Evolutionary conservation across 2,888 invertebrate species (phyloP), one percentile per base, ranked within the genome.

Genomic region (Lasioglossum vierecki): DNA sequence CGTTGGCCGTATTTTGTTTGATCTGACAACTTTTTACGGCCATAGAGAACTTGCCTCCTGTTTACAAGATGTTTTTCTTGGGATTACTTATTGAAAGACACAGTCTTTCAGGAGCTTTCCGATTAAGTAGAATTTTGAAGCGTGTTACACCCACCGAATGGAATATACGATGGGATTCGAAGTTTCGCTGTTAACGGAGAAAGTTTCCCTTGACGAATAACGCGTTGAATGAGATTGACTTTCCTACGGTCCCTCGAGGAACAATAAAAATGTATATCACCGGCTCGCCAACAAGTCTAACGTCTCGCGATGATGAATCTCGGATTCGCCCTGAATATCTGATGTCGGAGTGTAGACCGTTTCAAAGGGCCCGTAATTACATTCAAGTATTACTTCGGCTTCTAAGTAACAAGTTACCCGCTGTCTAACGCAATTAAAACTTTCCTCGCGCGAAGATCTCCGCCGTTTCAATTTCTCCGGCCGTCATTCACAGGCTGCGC

Each of bases 361-460:
- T 90, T 91, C 92, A 92, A 92, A 93, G 92, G 90, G 84, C 80
- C 79, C 79, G 88, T 92, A 93, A 93, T 93, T 93, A 89, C 92
- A 92, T 92, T 92, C 88, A 91, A 93, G 92, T 93, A 88, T 89
- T 86, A 88, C 78, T 84, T 84, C 79, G 89, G 90, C 91, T 92
- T 91, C 90, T 88, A 88, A 93, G 93, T 93, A 90, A 89, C 87
- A 93, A 93, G 93, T 93, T 93, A 84, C 87, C 87, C 84, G 71
- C 86, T 87, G 84, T 89, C 89, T 91, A 93, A 93, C 84, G 83
- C 86, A 90, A 92, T 92, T 91, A 90, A 85, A 89, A 90, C 83
- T 91, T 90, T 80, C 86, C 82, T 79, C 82, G 71, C 77, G 41
- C 81, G 74, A 83, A 84, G 80, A 87, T 87, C 78, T 82, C 79